Evolutionary conservation across 2,888 invertebrate genomes (phyloP).

Genomic region (Sabellastarte sp.): DNA sequence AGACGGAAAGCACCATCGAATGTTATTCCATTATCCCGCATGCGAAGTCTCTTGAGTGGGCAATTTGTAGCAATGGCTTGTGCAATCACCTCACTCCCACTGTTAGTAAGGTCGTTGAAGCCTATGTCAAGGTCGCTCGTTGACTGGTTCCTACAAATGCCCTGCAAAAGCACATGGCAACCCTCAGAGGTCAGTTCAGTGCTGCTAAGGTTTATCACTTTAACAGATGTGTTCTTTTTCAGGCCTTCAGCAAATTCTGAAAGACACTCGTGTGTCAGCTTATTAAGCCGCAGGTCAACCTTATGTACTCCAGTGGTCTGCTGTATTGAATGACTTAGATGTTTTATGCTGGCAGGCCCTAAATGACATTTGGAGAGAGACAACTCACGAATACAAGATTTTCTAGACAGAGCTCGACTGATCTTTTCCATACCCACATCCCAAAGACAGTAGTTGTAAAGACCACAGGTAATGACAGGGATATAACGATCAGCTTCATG

Average conservation of each 20-base stretch:
- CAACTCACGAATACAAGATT: slow-evolving; percentile 49
- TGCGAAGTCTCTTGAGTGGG: slow-evolving; percentile 42
- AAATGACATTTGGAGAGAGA: slow-evolving; percentile 50
- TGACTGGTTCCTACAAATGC: slow-evolving; percentile 36
- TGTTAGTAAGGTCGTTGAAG: slow-evolving; percentile 50
- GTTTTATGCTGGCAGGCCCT: slow-evolving; percentile 36
- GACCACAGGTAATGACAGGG: slow-evolving; percentile 48
- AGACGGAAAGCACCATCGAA: slow-evolving; percentile 46
- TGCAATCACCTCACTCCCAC: slow-evolving; percentile 42
- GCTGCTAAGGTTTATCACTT: slow-evolving; percentile 47
- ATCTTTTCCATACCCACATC: slow-evolving; percentile 38
- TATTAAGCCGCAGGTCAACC: slow-evolving; percentile 49
- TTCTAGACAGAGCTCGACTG: slow-evolving; percentile 36
- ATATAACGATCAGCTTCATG: slow-evolving; percentile 33
- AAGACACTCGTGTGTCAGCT: slow-evolving; percentile 44
- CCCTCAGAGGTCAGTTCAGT: slow-evolving; percentile 44
- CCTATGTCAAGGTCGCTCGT: slow-evolving; percentile 52
- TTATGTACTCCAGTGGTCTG: slow-evolving; percentile 39
- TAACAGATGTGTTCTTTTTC: slow-evolving; percentile 36
- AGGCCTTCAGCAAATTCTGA: slow-evolving; percentile 39
- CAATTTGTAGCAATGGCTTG: slow-evolving; percentile 42
- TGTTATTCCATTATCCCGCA: slow-evolving; percentile 47
- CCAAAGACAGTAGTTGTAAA: slow-evolving; percentile 46
- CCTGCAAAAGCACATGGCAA: slow-evolving; percentile 36
- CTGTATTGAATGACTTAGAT: slow-evolving; percentile 34